Base-by-base conservation (phyloP, 2,888 invertebrate genomes). In the Ormyrus nitidulus region DNA sequence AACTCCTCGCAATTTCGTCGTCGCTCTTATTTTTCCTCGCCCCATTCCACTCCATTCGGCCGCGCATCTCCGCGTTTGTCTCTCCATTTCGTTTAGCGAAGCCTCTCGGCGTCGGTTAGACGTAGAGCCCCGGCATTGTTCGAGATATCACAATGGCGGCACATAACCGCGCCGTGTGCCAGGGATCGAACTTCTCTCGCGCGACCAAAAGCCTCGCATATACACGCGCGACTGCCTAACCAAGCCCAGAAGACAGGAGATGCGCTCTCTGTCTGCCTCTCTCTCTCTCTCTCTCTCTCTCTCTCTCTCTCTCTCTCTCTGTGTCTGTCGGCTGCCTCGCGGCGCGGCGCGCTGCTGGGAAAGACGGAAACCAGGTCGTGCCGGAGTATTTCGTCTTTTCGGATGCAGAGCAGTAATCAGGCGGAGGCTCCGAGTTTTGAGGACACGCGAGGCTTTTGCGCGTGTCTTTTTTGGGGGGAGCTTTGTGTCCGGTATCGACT, bases 121-220 rank as follows among this genome's bases (percentile, higher is more conserved):
- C 10, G 61, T 56, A 62, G 48, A 62, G 64, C 56, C 51, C 58
- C 59, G 34, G 86, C 85, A 88, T 88, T 88, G 88, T 88, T 88
- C 85, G 86, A 88, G 85, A 87, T 87, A 86, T 88, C 86, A 88
- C 88, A 88, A 89, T 89, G 85, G 85, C 77, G 81, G 85, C 85
- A 85, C 87, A 87, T 88, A 88, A 88, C 86, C 86, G 84, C 85
- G 77, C 80, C 82, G 48, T 49, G 54, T 13, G 54, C 10, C 19
- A 84, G 85, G 69, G 59, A 81, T 77, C 71, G 81, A 81, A 75
- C 68, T 77, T 71, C 65, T 70, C 75, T 65, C 77, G 53, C 62
- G 13, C 6, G 34, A 5, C 0, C 48, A 54, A 54, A 19, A n/a
- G 51, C n/a, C 62, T 3, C 0, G 34, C 44, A 19, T 13, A 48